Conservation (phyloP, 2,797 vertebrate genomes). For the Heterohyrax brucei region DNA sequence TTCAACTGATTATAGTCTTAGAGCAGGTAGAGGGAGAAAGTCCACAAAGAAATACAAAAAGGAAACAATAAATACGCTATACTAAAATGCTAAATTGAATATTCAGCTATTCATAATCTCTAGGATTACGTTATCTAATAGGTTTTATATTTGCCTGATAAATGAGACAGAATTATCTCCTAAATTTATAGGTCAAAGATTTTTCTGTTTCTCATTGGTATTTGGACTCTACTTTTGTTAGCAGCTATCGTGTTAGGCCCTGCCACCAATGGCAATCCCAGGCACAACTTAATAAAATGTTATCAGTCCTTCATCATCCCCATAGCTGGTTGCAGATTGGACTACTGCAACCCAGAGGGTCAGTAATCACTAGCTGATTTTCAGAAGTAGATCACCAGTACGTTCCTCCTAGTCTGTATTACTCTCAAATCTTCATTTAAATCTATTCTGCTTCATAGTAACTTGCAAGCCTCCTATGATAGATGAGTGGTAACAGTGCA, state of each 20-base stretch:
- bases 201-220: slow-evolving; percentile 14
- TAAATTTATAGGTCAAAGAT: slow-evolving; percentile 2
- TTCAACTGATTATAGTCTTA: not conserved
- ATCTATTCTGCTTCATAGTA: not conserved
- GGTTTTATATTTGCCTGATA: slow-evolving; percentile 28
- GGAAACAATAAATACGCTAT: not conserved
- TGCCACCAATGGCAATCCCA: not conserved
- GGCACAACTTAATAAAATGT: not conserved
- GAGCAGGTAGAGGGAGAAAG: not conserved
- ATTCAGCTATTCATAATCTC: not conserved
- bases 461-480: not conserved
- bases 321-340: not conserved
- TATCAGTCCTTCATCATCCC: not conserved
- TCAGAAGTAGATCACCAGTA: not conserved
- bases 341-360: not conserved
- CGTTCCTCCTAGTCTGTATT: not conserved
- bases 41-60: slow-evolving; percentile 16
- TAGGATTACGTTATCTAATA: not conserved
- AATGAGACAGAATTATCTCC: slow-evolving; percentile 56
- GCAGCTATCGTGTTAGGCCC: not conserved
- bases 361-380: not conserved
- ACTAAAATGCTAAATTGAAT: slow-evolving; percentile 25
- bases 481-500: not conserved
- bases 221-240: not conserved
- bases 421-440: not conserved